These are phyloP conservation scores for Hetaerina americana DNA, from an alignment of 1,140 invertebrate genomes.

Conservation along the genomic window DNA sequence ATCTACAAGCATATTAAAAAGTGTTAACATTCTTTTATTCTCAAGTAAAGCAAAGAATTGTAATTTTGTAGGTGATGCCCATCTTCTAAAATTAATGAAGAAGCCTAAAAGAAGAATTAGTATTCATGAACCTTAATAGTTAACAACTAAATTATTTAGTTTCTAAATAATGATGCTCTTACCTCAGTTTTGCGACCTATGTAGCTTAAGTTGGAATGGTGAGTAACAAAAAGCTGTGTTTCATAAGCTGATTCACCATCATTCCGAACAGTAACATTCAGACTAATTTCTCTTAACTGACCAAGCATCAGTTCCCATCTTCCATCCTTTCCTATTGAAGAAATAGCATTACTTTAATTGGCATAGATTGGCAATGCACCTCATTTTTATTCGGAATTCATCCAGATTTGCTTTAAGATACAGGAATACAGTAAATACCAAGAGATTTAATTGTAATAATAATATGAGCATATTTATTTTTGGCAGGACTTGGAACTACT, in stretches of 20 bases:
- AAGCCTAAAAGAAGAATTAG: neutral
- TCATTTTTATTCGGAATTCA: too few relatives aligned
- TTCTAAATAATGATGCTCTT: conserved; percentile 14
- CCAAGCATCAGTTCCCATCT: conserved; percentile 47
- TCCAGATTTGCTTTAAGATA: too few relatives aligned
- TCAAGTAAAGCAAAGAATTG: too few relatives aligned
- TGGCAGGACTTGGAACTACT: too few relatives aligned
- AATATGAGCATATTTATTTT: too few relatives aligned
- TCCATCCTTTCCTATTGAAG: neutral
- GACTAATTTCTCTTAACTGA: conserved; percentile 56
- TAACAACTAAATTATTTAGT: conserved; percentile 4
- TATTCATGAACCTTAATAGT: neutral
- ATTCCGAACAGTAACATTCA: conserved; percentile 66
- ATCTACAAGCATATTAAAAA: too few relatives aligned
- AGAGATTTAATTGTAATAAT: too few relatives aligned
- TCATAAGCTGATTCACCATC: conserved; percentile 82
- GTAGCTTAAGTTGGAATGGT: conserved; percentile 66
- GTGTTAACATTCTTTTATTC: too few relatives aligned
- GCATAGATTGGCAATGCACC: too few relatives aligned
- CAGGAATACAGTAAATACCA: too few relatives aligned
- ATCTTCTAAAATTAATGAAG: neutral
- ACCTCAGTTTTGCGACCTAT: conserved; percentile 39
- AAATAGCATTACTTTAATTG: too few relatives aligned
- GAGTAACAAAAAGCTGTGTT: conserved; percentile 63
- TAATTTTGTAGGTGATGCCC: too few relatives aligned